Evolutionary conservation across 2,888 invertebrate species (phyloP).

Genomic region (Eubasilissa splendida): DNA sequence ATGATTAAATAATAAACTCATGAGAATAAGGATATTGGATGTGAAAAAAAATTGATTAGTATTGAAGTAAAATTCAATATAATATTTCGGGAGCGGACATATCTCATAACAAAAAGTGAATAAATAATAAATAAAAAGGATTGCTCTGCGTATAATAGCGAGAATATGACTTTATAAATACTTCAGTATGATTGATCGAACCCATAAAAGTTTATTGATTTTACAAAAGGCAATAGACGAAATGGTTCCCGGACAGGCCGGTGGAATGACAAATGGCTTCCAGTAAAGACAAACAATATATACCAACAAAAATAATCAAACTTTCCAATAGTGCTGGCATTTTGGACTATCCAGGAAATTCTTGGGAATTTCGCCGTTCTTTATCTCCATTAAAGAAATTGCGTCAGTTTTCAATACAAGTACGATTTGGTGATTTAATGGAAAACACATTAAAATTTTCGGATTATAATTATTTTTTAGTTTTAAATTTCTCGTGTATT

Average conservation of each 20-base stretch:
- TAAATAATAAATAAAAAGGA: constrained; percentile 37
- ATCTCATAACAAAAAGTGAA: constrained; percentile 29
- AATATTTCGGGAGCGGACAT: not conserved
- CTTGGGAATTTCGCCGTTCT: constrained; percentile 9
- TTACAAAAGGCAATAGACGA: constrained; percentile 50
- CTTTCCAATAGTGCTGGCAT: constrained; percentile 14
- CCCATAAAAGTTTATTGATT: constrained; percentile 54
- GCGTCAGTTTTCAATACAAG: constrained; percentile 41
- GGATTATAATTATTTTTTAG: too few relatives aligned
- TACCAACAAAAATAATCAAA: constrained; percentile 36
- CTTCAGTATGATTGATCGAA: constrained; percentile 56
- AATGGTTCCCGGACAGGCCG: constrained; percentile 49
- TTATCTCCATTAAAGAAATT: constrained; percentile 55
- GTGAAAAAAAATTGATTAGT: not conserved
- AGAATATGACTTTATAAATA: constrained; percentile 45
- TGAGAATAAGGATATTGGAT: not conserved
- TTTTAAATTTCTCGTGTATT: too few relatives aligned
- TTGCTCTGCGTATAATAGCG: constrained; percentile 28
- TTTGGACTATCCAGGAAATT: constrained; percentile 18
- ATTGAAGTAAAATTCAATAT: not conserved
- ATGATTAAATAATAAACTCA: too few relatives aligned
- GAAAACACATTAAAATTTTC: too few relatives aligned
- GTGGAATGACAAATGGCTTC: constrained; percentile 57
- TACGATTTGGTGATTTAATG: too few relatives aligned
- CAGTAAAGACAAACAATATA: constrained; percentile 56